These are phyloP conservation scores for Autographa pulchrina DNA, from an alignment of 2,888 invertebrate genomes.

Conservation along the genomic window DNA sequence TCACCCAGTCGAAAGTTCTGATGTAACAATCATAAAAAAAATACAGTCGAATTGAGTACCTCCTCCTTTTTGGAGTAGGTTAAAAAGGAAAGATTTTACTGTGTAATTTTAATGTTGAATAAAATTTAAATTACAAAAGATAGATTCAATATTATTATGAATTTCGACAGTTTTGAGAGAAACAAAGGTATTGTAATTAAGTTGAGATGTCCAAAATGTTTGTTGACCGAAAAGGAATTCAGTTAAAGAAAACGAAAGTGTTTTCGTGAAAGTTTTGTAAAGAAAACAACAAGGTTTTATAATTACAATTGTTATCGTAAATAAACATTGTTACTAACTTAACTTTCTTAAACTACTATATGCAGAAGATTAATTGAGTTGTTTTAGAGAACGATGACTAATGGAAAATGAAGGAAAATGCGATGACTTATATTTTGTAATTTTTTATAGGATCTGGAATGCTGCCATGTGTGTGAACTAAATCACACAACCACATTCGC, in stretches of 20 bases:
- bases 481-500: no score
- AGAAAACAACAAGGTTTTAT: conserved; percentile 20
- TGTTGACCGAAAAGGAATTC: conserved; percentile 47
- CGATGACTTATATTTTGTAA: no score
- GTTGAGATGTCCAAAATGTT: conserved; percentile 28
- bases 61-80: no score
- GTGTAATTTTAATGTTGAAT: no score
- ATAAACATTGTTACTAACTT: conserved; percentile 9
- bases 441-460: no score
- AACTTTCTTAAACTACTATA: background rate
- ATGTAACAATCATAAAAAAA: no score
- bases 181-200: background rate
- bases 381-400: no score
- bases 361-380: background rate
- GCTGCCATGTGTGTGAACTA: no score
- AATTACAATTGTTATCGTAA: conserved; percentile 9
- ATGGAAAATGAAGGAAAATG: no score
- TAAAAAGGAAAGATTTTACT: no score
- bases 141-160: background rate
- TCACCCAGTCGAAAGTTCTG: no score
- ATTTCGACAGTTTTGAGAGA: background rate
- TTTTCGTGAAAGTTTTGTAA: conserved; percentile 55
- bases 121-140: background rate
- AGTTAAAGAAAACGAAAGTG: conserved; percentile 57
- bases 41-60: no score